phyloP scores from a whole-genome alignment of 2,113 vertebrate genomes.

The Propithecus coquereli region DNA sequence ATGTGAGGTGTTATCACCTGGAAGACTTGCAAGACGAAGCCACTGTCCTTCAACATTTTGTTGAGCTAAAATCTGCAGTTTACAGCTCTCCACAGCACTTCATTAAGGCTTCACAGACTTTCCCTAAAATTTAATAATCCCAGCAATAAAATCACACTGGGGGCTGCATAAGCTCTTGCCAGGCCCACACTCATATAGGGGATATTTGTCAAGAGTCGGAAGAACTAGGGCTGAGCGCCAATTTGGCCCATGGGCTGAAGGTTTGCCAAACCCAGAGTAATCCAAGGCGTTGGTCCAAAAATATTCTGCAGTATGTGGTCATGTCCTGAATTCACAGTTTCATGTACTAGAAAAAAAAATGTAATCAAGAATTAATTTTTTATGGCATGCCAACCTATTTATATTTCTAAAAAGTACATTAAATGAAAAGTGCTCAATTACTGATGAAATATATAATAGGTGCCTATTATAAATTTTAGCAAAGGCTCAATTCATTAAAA shows the following conservation, averaged over 20 bases:
- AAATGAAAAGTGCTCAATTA: constrained; percentile 4
- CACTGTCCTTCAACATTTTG: not conserved
- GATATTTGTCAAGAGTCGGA: not conserved
- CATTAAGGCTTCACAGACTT: not conserved
- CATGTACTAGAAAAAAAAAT: not conserved
- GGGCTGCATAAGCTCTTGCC: not conserved
- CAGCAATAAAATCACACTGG: not conserved
- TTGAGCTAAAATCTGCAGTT: not conserved
- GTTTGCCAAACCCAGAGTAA: constrained; percentile 16
- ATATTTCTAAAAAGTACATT: constrained; percentile 1
- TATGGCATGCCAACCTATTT: not conserved
- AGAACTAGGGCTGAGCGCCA: not conserved
- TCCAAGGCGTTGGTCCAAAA: not conserved
- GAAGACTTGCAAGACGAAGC: not conserved
- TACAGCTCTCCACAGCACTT: not conserved
- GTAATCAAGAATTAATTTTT: not conserved
- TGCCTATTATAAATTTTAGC: not conserved
- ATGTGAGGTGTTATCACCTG: not conserved
- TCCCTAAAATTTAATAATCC: not conserved
- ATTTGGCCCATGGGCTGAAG: not conserved
- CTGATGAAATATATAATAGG: not conserved
- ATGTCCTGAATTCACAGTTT: not conserved
- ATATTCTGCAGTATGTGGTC: not conserved
- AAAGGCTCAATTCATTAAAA: constrained; percentile 30
- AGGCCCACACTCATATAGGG: not conserved